These are phyloP conservation scores for Lochmaea crataegi DNA, from an alignment of 2,888 invertebrate genomes.

Conservation along the genomic window DNA sequence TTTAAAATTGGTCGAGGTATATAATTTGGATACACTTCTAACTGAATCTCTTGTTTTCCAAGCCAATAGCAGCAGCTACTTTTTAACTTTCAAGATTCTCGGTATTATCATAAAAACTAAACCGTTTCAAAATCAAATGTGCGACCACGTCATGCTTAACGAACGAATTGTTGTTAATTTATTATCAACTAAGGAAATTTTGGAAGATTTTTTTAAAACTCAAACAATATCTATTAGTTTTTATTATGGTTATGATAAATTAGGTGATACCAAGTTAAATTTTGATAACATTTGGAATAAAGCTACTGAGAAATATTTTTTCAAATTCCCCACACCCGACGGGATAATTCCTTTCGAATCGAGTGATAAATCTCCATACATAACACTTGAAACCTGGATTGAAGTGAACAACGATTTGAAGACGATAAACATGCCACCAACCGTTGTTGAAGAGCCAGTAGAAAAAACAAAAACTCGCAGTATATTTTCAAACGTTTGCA, in stretches of 20 bases:
- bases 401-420: conserved; percentile 37
- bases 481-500: conserved; percentile 43
- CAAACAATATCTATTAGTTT: conserved; percentile 57
- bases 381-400: conserved; percentile 54
- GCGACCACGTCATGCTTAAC: conserved; percentile 57
- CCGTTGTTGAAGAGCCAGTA: conserved; percentile 35
- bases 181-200: conserved; percentile 52
- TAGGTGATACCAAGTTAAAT: conserved; percentile 57
- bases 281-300: conserved; percentile 49
- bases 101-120: conserved; percentile 61
- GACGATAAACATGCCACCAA: neutral
- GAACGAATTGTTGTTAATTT: conserved; percentile 60
- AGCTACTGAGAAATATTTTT: conserved; percentile 49
- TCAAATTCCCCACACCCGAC: conserved; percentile 54
- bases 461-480: conserved; percentile 41
- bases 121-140: conserved; percentile 58
- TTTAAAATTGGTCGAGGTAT: conserved; percentile 69
- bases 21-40: conserved; percentile 69
- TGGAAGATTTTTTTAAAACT: conserved; percentile 57
- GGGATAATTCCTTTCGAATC: conserved; percentile 52
- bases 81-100: conserved; percentile 58
- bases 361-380: conserved; percentile 53
- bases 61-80: conserved; percentile 56
- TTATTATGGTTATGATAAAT: conserved; percentile 54
- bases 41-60: conserved; percentile 60